These are phyloP conservation scores for Lamproptera curius DNA, from an alignment of 2,888 invertebrate genomes.

Conservation along the genomic window DNA sequence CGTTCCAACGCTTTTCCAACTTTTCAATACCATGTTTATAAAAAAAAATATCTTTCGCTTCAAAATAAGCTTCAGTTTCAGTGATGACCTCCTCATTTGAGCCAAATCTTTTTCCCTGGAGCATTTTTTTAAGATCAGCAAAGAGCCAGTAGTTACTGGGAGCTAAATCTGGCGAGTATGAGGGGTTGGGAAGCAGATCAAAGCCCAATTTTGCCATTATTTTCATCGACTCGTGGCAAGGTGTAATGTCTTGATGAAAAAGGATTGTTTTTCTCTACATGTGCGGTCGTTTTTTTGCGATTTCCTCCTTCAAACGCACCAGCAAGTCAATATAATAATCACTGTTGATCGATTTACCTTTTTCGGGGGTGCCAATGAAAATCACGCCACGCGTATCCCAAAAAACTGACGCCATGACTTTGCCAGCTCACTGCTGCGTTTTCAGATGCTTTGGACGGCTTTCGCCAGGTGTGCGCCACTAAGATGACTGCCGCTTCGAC, in stretches of 20 bases:
- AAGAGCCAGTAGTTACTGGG: too few relatives aligned
- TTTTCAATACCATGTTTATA: neutral
- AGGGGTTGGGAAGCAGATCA: neutral
- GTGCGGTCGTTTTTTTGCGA: conserved; percentile 6
- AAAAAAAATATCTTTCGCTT: neutral
- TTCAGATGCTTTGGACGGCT: neutral
- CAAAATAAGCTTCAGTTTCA: too few relatives aligned
- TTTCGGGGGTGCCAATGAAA: conserved; percentile 10
- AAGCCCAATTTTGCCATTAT: too few relatives aligned
- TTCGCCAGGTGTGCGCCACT: neutral
- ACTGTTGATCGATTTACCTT: conserved; percentile 8
- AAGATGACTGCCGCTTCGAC: too few relatives aligned
- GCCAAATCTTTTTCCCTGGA: too few relatives aligned
- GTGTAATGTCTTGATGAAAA: too few relatives aligned
- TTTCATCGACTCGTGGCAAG: too few relatives aligned
- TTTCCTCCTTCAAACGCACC: conserved; percentile 10
- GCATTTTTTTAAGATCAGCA: too few relatives aligned
- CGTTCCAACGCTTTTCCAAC: neutral
- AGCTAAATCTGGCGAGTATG: too few relatives aligned
- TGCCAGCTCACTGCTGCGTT: too few relatives aligned
- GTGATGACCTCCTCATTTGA: too few relatives aligned
- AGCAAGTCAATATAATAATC: conserved; percentile 1
- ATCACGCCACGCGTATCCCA: neutral
- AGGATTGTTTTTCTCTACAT: neutral
- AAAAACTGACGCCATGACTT: too few relatives aligned